Evolutionary conservation across 2,797 vertebrate genomes (phyloP).

Genomic region (Pygocentrus nattereri): DNA sequence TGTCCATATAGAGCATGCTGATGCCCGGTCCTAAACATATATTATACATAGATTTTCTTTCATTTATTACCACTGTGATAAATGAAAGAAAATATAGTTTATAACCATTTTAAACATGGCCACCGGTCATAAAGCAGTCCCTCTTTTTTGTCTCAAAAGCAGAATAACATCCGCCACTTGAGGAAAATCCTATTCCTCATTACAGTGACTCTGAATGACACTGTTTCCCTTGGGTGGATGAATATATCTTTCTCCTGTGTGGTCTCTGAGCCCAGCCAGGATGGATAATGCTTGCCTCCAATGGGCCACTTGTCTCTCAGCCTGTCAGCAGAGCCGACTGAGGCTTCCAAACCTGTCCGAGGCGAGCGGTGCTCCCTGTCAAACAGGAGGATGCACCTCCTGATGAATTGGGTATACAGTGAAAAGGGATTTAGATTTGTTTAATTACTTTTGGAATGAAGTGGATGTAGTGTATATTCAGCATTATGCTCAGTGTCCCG

Average conservation of each 20-base stretch:
- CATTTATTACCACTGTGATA: background rate
- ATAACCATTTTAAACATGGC: no score
- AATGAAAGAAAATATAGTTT: no score
- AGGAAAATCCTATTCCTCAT: conserved; percentile 5
- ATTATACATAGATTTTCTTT: conserved; percentile 10
- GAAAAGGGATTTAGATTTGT: conserved; percentile 25
- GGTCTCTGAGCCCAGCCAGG: conserved; percentile 9
- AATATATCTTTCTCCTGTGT: conserved; percentile 19
- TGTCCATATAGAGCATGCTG: conserved; percentile 19
- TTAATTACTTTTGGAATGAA: conserved; percentile 22
- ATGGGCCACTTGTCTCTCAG: conserved; percentile 17
- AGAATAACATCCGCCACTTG: background rate
- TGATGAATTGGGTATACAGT: conserved; percentile 33
- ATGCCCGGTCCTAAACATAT: conserved; percentile 20
- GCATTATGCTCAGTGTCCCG: background rate
- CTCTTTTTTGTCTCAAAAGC: background rate
- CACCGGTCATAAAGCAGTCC: background rate
- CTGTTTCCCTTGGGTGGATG: conserved; percentile 11
- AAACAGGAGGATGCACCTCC: conserved; percentile 2
- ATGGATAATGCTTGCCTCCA: conserved; percentile 20
- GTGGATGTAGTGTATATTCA: conserved; percentile 5
- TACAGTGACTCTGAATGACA: conserved; percentile 24
- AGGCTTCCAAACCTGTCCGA: conserved; percentile 38
- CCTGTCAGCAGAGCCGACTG: conserved; percentile 29
- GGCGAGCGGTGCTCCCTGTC: conserved; percentile 17